Evolutionary conservation across 2,888 invertebrate species (phyloP).

Genomic region (Lochmaea crataegi): DNA sequence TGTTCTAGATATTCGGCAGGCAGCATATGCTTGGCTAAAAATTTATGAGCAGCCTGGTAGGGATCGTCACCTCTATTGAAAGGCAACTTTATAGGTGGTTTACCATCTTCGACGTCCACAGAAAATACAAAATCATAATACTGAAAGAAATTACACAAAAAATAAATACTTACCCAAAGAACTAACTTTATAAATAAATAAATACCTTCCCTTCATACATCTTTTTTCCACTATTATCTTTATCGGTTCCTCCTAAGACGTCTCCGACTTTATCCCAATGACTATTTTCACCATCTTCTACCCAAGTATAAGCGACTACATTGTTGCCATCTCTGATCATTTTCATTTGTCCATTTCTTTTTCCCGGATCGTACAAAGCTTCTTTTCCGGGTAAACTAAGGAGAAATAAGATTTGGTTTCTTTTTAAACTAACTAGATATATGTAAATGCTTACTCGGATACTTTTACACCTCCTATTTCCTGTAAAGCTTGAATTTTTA

Average conservation of each 20-base stretch:
- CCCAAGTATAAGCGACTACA: conserved; percentile 87
- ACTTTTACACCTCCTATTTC: conserved; percentile 89
- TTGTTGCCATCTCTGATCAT: conserved; percentile 81
- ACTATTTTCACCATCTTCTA: conserved; percentile 67
- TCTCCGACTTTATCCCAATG: conserved; percentile 90
- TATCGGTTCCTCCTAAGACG: conserved; percentile 81
- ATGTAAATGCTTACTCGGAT: conserved; percentile 74
- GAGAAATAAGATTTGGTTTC: neutral
- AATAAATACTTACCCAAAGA: neutral
- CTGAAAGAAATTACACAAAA: conserved; percentile 55
- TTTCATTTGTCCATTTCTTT: conserved; percentile 84
- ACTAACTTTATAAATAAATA: neutral
- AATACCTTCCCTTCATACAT: conserved; percentile 83
- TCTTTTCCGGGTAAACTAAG: conserved; percentile 84
- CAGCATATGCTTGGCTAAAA: conserved; percentile 86
- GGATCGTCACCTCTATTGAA: conserved; percentile 93
- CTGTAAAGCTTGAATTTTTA: conserved; percentile 72
- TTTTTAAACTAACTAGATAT: no score
- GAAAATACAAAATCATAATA: conserved; percentile 96
- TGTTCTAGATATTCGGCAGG: conserved; percentile 89
- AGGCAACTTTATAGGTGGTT: conserved; percentile 88
- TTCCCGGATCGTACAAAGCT: conserved; percentile 80
- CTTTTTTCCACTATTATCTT: conserved; percentile 77
- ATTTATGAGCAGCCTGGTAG: conserved; percentile 90
- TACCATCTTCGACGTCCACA: conserved; percentile 94